Base-by-base conservation (phyloP, 30 jellyfish, hydroid and myxozoan species). In the Chrysaora quinquecirrha region DNA sequence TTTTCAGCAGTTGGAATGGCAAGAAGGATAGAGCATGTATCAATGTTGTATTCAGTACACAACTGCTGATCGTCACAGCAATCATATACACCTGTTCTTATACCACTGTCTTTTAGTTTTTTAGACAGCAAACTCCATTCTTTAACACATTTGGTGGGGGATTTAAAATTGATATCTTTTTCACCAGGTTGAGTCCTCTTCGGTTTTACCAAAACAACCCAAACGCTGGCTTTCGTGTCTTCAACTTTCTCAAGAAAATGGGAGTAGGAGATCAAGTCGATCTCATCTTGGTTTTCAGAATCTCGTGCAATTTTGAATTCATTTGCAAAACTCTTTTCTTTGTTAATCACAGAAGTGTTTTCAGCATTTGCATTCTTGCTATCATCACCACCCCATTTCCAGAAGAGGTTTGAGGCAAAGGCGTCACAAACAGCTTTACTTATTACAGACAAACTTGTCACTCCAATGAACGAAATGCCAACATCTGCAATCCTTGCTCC, bases 221-320 rank as follows among this genome's bases (percentile, higher is more conserved):
- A 93, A 0, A 88, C 93, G 70, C 98, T 75, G 21, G 98, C 95
- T 71, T 93, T 93, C 20, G 98, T 93, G 61, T 93, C 98, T 63
- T 93, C 98, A 16, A 93, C 96, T 48, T 93, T 65, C 50, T 93
- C 98, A 28, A 81, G 63, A 54, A 72, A 86, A 60, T 93, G 87
- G 35, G 73, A 93, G 35, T 80, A 81, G 6, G 90, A 72, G 22
- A 68, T 52, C 58, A 89, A 81, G 35, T 84, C 95, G 71, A 56
- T 84, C 23, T 47, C 43, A 24, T 27, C 78, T 34, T n/a, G 80
- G 20, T n/a, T 21, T 25, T 25, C 11, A n/a, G 32, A 21, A 58
- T 58, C 71, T 58, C 19, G 32, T 21, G 29, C 25, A 1, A 21
- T 21, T 68, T 43, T 49, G 19, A 10, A 31, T 18, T 0, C 43